These are phyloP conservation scores for Arrhopalites spinosus DNA, from an alignment of 2,888 invertebrate genomes.

Conservation along the genomic window DNA sequence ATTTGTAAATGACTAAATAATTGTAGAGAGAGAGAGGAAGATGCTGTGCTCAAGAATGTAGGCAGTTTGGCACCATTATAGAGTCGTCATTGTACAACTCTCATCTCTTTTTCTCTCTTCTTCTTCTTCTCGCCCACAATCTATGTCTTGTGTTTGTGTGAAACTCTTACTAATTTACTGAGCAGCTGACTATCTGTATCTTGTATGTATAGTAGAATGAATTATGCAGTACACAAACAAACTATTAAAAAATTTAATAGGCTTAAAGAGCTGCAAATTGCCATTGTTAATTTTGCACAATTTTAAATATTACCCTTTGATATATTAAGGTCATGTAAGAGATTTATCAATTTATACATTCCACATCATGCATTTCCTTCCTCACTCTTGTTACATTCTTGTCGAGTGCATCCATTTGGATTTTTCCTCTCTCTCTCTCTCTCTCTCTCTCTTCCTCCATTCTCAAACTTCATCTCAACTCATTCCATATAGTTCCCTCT, in stretches of 20 bases:
- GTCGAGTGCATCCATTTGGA: too few species aligned
- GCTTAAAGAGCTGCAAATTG: conserved; percentile 21
- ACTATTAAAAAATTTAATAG: conserved; percentile 23
- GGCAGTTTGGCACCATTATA: conserved; percentile 1
- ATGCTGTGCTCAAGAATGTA: background rate
- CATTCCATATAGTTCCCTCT: background rate
- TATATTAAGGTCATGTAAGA: too few species aligned
- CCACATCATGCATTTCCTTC: too few species aligned
- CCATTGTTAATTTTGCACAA: conserved; percentile 10
- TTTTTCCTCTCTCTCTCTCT: too few species aligned
- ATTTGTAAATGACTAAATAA: conserved; percentile 10
- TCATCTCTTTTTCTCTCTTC: background rate
- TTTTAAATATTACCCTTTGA: background rate
- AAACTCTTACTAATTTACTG: too few species aligned
- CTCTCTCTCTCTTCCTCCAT: background rate
- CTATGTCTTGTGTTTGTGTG: background rate
- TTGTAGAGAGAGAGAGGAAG: background rate
- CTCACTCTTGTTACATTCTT: too few species aligned
- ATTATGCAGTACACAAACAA: background rate
- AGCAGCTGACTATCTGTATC: background rate
- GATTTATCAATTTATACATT: too few species aligned
- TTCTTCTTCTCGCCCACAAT: background rate
- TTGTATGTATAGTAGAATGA: background rate
- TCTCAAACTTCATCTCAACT: background rate
- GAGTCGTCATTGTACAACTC: background rate